phyloP scores from a whole-genome alignment of 2,888 invertebrate species.

The Melieria picta region DNA sequence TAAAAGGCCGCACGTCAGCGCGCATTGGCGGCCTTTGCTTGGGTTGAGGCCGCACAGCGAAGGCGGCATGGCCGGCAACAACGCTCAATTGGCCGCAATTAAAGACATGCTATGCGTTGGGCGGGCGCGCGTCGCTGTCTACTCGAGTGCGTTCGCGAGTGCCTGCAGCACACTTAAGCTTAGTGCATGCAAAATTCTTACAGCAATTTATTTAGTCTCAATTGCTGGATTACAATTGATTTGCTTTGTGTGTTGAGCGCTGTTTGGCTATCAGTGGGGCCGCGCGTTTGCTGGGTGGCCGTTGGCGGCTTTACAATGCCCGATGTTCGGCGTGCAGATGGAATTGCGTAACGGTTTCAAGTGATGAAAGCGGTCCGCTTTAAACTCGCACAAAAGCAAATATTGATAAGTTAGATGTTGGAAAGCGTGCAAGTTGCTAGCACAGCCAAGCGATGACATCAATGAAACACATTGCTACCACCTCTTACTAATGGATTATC shows the following conservation, averaged over 20 bases:
- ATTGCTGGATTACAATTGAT: slow-evolving; percentile 42
- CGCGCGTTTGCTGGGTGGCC: background rate
- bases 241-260: slow-evolving; percentile 30
- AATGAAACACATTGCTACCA: too few relatives aligned
- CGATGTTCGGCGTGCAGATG: background rate
- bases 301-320: background rate
- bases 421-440: too few relatives aligned
- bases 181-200: slow-evolving; percentile 10
- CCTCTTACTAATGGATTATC: too few relatives aligned
- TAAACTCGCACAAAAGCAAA: background rate
- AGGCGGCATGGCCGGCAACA: slow-evolving; percentile 35
- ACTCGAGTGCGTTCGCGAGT: background rate
- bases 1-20: background rate
- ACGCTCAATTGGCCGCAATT: slow-evolving; percentile 55
- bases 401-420: too few relatives aligned
- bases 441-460: too few relatives aligned
- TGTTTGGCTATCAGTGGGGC: slow-evolving; percentile 3
- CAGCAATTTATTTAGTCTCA: slow-evolving; percentile 30
- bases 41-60: background rate
- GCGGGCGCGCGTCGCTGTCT: background rate
- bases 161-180: slow-evolving; percentile 3
- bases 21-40: too few relatives aligned
- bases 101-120: slow-evolving; percentile 38
- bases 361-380: slow-evolving; percentile 15
- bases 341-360: background rate